phyloP scores from a whole-genome alignment of 2,113 vertebrate genomes.

The Andinoacara biseriatus region DNA sequence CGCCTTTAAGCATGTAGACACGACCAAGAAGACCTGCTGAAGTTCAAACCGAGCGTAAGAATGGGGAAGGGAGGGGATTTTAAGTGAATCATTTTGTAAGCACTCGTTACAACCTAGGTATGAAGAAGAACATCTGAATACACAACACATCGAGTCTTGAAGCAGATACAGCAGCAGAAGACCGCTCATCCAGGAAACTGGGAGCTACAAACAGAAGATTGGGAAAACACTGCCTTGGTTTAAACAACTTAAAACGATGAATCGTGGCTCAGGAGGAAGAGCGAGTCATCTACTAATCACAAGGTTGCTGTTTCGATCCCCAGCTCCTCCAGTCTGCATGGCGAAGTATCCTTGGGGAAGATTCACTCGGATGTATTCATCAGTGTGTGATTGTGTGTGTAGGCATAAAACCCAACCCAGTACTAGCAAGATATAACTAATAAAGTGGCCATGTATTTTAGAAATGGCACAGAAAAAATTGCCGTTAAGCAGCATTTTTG shows the following conservation, averaged over 20 bases:
- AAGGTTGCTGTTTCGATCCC: neutral
- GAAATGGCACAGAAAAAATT: neutral
- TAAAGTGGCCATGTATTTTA: neutral
- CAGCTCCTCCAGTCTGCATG: neutral
- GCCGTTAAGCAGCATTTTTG: neutral
- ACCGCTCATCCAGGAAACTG: neutral
- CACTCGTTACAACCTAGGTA: neutral
- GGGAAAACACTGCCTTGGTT: neutral
- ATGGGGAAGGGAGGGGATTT: neutral
- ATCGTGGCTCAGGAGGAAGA: neutral
- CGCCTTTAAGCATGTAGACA: neutral
- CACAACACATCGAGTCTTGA: neutral
- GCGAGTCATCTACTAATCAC: neutral
- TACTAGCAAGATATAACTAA: neutral
- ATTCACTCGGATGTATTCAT: too few relatives aligned
- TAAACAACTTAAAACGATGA: neutral
- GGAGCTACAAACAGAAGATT: neutral
- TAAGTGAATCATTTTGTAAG: too few relatives aligned
- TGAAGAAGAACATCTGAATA: neutral
- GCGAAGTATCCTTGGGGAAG: too few relatives aligned
- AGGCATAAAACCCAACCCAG: too few relatives aligned
- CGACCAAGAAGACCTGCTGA: neutral
- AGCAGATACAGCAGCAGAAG: neutral
- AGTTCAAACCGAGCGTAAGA: accelerated
- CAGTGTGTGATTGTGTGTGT: too few relatives aligned